Evolutionary conservation across 2,797 vertebrate genomes (phyloP), one percentile per base, ranked within the genome.

Genomic region (Prionace glauca): DNA sequence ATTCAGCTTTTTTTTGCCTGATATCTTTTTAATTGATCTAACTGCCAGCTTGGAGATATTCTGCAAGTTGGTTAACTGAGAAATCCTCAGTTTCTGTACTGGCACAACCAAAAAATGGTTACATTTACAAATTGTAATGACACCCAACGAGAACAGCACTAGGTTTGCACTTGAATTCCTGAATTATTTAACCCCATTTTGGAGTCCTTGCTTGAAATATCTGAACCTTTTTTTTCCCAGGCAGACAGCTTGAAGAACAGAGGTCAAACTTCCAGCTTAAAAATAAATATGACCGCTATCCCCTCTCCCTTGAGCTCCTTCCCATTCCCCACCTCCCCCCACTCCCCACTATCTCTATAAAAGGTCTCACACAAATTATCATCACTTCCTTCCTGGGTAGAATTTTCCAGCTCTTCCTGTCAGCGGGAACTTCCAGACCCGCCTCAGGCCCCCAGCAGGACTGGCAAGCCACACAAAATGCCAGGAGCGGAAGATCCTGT

Each of bases 21-120:
- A 91, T 91, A 91, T 91, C 88, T 91, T 91, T 91, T 91, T 91
- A 91, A 91, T 91, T 91, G 88, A 91, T 91, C 88, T 65, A 91
- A 65, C 88, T 91, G 50, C 32, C 60, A 60, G 88, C 60, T 91
- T 29, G 32, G 88, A 91, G 60, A 91, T 91, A 29, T 60, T 90
- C 88, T 91, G 88, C 12, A 65, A 60, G 88, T 91, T 91, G n/a
- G 14, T 91, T 91, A 65, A 91, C 88, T 65, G 88, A 91, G 62
- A 65, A 32, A 65, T 29, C 56, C 18, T 60, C 62, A 7, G 60
- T 16, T 91, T 62, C 88, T 62, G 50, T 29, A 62, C 50, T 90
- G 20, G 62, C 62, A n/a, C 62, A 91, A 65, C 56, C 16, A 16
- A 91, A 65, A 91, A 8, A 91, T 65, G 14, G 11, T 91, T n/a